Evolutionary conservation across 2,888 invertebrate genomes (phyloP), one percentile per base, ranked within the genome.

Genomic region (Caenorhabditis angaria): DNA sequence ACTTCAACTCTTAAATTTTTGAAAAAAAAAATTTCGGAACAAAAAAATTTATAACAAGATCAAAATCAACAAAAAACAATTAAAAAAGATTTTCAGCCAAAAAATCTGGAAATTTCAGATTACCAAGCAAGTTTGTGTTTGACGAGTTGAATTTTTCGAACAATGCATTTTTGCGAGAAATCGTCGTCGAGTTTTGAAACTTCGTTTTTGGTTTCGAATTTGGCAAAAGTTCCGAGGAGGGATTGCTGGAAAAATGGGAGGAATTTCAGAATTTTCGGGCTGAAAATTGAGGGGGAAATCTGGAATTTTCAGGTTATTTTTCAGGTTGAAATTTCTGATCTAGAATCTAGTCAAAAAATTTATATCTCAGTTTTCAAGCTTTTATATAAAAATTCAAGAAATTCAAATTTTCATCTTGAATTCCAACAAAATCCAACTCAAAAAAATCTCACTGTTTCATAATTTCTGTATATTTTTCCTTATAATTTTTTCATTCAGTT

Each of bases 201-300:
- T 25, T 72, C 61, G 20, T 61, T 59, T 0, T 61, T 32, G 10
- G 60, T 54, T 56, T 73, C 65, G 1, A 73, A 35, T 1, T 61
- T 60, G n/a, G 65, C 47, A 47, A 65, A 73, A 48, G 73, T 69
- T 20, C 65, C 68, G 24, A 73, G 51, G 20, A 73, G 68, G 2
- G 68, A 64, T 65, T 69, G 68, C 73, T 73, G 65, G 4, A 72
- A 65, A 32, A 61, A n/a, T n/a, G n/a, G n/a, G n/a, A n/a, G n/a
- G n/a, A n/a, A n/a, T n/a, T n/a, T n/a, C n/a, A n/a, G n/a, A n/a
- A n/a, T n/a, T n/a, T n/a, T n/a, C n/a, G n/a, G n/a, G n/a, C n/a
- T n/a, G n/a, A n/a, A n/a, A n/a, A n/a, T n/a, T n/a, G n/a, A 55
- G 2, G 29, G 25, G 14, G 29, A 20, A 22, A 62, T 41, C 25